A percentile compares a stretch with the other conserved stretches of the same genome.
Evolutionary conservation across 2,113 vertebrate species (phyloP).

Genomic region (Proterorhinus semilunaris): DNA sequence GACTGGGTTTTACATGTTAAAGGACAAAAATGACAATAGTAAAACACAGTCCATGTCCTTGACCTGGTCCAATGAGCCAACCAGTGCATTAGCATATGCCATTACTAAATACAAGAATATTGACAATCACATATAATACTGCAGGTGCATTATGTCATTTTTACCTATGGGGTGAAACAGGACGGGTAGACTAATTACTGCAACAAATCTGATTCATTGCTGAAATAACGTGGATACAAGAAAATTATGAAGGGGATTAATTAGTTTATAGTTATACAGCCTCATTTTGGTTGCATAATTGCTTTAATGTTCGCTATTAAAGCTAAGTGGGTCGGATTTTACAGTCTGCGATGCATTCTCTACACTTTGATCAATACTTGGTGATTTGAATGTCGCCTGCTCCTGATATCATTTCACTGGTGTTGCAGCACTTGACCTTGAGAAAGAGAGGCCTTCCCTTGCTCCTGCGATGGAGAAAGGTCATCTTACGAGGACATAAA

Average conservation of each 20-base stretch:
- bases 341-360: slow-evolving; percentile 87
- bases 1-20: background rate
- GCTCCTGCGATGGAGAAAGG: slow-evolving; percentile 76
- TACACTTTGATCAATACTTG: slow-evolving; percentile 89
- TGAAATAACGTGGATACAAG: slow-evolving; percentile 77
- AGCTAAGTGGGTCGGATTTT: slow-evolving; percentile 93
- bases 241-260: slow-evolving; percentile 68
- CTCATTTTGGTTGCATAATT: slow-evolving; percentile 88
- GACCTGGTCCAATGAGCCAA: slow-evolving; percentile 77
- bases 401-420: slow-evolving; percentile 81
- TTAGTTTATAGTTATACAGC: slow-evolving; percentile 78
- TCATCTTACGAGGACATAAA: slow-evolving; percentile 61
- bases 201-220: slow-evolving; percentile 76
- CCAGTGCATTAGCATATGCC: slow-evolving; percentile 80
- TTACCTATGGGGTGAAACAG: slow-evolving; percentile 60
- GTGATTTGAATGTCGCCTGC: slow-evolving; percentile 88
- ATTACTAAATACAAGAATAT: slow-evolving; percentile 80
- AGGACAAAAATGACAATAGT: slow-evolving; percentile 38
- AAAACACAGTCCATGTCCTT: slow-evolving; percentile 63
- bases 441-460: slow-evolving; percentile 77
- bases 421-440: slow-evolving; percentile 86
- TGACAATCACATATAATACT: slow-evolving; percentile 77
- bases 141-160: slow-evolving; percentile 72
- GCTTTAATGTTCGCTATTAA: slow-evolving; percentile 94
- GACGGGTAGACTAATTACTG: slow-evolving; percentile 71